These are phyloP conservation scores for Vidua chalybeata DNA, from an alignment of 2,113 vertebrate species.

Conservation along the genomic window DNA sequence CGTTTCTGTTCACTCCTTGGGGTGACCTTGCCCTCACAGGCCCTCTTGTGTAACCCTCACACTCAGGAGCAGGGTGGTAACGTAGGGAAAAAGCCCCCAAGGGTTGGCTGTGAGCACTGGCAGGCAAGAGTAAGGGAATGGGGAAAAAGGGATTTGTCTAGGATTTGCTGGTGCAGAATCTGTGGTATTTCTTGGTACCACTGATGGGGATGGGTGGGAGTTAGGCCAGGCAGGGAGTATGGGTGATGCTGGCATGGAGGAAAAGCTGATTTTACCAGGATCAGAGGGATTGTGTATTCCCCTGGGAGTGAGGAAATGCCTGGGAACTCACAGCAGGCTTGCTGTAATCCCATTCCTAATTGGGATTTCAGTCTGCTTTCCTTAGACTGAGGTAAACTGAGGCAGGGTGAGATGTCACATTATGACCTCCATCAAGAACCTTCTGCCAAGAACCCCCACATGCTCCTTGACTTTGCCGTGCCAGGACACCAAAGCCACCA, in stretches of 20 bases:
- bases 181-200: background rate
- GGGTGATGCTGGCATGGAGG: background rate
- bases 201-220: background rate
- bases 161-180: background rate
- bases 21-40: constrained; percentile 56
- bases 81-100: fast-evolving
- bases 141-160: background rate
- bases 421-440: background rate
- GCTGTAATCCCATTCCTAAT: too few relatives aligned
- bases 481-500: background rate
- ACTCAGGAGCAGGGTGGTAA: background rate
- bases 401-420: background rate
- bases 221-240: background rate
- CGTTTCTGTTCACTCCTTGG: fast-evolving
- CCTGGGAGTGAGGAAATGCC: background rate
- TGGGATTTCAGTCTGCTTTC: background rate
- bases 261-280: background rate
- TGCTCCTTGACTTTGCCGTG: background rate
- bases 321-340: background rate
- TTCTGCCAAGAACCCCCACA: background rate
- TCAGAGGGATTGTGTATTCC: background rate
- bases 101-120: fast-evolving
- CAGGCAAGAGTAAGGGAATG: background rate
- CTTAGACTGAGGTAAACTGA: background rate
- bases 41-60: constrained; percentile 38